A percentile compares a stretch with the other conserved stretches of the same genome.
phyloP scores from a whole-genome alignment of 30 jellyfish, hydroid and myxozoan genomes.

The Chrysaora quinquecirrha region DNA sequence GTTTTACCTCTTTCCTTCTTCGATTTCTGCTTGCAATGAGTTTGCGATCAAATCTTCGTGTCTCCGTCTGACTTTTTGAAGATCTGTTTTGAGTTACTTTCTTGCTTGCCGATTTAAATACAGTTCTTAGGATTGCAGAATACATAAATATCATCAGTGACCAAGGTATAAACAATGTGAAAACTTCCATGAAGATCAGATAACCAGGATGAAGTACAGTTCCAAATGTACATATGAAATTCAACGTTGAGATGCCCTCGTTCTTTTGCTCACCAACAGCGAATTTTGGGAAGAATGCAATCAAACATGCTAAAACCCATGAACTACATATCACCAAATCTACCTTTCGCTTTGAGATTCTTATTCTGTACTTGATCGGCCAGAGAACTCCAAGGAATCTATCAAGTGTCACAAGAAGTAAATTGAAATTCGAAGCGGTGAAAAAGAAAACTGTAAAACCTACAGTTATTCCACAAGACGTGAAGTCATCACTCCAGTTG shows the following conservation, averaged over 20 bases:
- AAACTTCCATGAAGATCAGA: conserved; percentile 18
- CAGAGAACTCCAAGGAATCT: conserved; percentile 37
- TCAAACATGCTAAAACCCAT: conserved; percentile 22
- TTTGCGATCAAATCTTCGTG: not conserved
- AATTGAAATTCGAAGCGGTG: conserved; percentile 41
- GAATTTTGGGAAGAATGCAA: conserved; percentile 29
- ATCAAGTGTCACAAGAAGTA: conserved; percentile 51
- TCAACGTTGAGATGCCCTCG: not conserved
- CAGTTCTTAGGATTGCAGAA: conserved; percentile 18
- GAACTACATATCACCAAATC: conserved; percentile 3
- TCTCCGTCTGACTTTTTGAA: not conserved
- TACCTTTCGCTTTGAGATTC: not conserved
- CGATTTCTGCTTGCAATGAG: not conserved
- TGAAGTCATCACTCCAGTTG: conserved; percentile 12
- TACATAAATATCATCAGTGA: conserved; percentile 24
- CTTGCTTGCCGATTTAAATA: conserved; percentile 1
- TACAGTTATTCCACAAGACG: conserved; percentile 35
- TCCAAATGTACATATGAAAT: conserved; percentile 23
- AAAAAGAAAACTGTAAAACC: conserved; percentile 33
- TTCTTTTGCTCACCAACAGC: conserved; percentile 18
- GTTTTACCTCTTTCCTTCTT: conserved; percentile 35
- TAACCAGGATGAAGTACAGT: conserved; percentile 35
- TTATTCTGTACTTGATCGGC: conserved; percentile 18
- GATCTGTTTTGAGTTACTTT: not conserved
- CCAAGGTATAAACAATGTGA: conserved; percentile 53